Evolutionary conservation across 2,797 vertebrate genomes (phyloP).

Genomic region (Sebastes hopkinsi): DNA sequence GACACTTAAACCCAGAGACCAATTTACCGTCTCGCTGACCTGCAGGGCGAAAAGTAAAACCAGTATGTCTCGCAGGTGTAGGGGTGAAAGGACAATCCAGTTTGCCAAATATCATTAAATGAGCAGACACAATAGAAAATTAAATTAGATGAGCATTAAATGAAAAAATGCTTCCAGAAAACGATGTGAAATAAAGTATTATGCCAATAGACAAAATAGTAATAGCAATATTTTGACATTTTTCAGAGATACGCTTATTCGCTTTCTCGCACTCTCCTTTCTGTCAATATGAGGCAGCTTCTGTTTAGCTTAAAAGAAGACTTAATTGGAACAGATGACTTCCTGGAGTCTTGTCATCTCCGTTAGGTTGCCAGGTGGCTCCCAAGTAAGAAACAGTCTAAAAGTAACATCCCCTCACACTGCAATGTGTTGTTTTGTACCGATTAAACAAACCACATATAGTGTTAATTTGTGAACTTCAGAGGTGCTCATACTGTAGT

Average conservation of each 20-base stretch:
- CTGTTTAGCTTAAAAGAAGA: neutral
- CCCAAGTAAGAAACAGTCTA: neutral
- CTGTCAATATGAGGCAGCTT: neutral
- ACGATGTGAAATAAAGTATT: neutral
- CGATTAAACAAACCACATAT: neutral
- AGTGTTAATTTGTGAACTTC: neutral
- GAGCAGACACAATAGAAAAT: neutral
- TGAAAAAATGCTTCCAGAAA: neutral
- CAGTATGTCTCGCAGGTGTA: neutral
- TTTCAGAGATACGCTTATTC: neutral
- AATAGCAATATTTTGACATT: neutral
- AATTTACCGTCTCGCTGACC: slow-evolving; percentile 61
- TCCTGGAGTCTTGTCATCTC: neutral
- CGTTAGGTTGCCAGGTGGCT: neutral
- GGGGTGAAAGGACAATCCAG: neutral
- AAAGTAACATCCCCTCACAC: neutral
- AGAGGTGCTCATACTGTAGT: neutral
- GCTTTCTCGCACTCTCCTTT: neutral
- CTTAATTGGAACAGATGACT: neutral
- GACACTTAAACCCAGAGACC: slow-evolving; percentile 57
- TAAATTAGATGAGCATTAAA: neutral
- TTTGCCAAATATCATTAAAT: slow-evolving; percentile 1
- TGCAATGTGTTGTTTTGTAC: neutral
- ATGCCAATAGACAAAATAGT: neutral
- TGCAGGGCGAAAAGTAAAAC: neutral